These are phyloP conservation scores for Lycophotia porphyrea DNA, from an alignment of 2,888 invertebrate genomes.

Conservation along the genomic window DNA sequence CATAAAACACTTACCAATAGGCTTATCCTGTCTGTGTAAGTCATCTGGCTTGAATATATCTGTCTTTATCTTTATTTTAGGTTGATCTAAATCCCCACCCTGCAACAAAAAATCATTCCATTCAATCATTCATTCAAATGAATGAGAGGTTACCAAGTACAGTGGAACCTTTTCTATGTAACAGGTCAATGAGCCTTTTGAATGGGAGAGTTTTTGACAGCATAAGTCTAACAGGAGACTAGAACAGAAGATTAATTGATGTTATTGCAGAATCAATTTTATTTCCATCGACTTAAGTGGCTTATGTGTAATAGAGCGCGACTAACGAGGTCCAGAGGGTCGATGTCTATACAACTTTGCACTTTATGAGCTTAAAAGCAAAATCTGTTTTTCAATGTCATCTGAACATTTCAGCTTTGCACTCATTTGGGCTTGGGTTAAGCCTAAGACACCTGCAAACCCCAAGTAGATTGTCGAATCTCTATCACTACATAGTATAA, in stretches of 20 bases:
- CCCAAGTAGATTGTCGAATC: background rate
- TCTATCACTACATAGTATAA: too few species aligned
- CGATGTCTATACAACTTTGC: background rate
- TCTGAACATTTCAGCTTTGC: background rate
- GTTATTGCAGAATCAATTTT: slow-evolving; percentile 2
- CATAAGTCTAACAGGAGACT: background rate
- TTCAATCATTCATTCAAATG: slow-evolving; percentile 33
- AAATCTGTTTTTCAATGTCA: background rate
- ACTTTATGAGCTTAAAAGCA: background rate
- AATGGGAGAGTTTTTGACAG: background rate
- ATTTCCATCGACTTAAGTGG: background rate
- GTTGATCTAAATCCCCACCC: slow-evolving; percentile 86
- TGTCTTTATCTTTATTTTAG: slow-evolving; percentile 89
- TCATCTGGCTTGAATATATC: slow-evolving; percentile 89
- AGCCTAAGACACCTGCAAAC: too few species aligned
- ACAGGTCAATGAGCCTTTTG: background rate
- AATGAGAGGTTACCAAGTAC: slow-evolving; percentile 2
- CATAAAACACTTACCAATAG: slow-evolving; percentile 52
- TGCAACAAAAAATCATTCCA: slow-evolving; percentile 62
- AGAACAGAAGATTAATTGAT: background rate
- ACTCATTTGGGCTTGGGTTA: background rate
- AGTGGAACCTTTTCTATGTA: slow-evolving; percentile 38
- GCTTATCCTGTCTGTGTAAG: slow-evolving; percentile 82
- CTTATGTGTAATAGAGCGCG: background rate
- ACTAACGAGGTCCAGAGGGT: background rate